These are phyloP conservation scores for Chlorospingus semifuscus DNA, from an alignment of 2,797 vertebrate species.

Conservation along the genomic window DNA sequence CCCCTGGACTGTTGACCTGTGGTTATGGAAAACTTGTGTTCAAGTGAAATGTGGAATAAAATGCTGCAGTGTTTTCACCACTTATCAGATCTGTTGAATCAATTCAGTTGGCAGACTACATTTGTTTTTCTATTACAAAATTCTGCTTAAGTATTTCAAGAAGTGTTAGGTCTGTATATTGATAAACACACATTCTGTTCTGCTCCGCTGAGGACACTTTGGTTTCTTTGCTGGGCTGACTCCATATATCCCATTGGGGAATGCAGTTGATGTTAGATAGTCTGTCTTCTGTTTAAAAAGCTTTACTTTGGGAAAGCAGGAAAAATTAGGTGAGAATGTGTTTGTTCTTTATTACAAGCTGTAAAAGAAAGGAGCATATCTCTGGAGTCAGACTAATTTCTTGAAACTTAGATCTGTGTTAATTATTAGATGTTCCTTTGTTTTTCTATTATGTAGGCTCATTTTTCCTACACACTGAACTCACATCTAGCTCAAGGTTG, in stretches of 20 bases:
- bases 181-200: not conserved
- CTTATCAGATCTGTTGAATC: not conserved
- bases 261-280: not conserved
- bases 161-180: not conserved
- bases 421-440: not conserved
- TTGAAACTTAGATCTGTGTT: not conserved
- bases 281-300: not conserved
- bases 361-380: not conserved
- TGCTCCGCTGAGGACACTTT: not conserved
- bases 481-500: not conserved
- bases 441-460: not conserved
- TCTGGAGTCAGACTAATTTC: not conserved
- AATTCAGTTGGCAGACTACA: not conserved
- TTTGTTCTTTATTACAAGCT: not conserved
- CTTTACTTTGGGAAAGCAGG: not conserved
- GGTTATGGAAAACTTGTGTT: not conserved
- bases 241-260: not conserved
- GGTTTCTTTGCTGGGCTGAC: not conserved
- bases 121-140: not conserved
- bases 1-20: not conserved
- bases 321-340: not conserved
- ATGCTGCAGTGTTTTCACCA: not conserved
- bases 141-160: not conserved
- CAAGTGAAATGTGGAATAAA: not conserved
- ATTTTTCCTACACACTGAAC: not conserved